Conservation (phyloP, 2,888 invertebrate genomes). For the Idaea aversata region DNA sequence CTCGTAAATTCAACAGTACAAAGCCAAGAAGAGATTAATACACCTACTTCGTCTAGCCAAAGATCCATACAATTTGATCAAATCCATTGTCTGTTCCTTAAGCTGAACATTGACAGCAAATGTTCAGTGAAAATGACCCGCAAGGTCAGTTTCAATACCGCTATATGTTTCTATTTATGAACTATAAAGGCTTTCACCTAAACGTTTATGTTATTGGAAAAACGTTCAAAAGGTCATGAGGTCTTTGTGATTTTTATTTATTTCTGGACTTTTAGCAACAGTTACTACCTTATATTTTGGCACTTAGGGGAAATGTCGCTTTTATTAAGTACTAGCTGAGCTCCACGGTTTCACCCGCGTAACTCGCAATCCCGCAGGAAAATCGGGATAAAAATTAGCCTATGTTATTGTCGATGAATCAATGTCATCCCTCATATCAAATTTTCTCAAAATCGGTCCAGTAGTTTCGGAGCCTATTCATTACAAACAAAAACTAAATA, state of each 20-base stretch:
- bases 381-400: too few relatives aligned
- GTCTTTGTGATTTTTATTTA: not conserved
- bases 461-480: too few relatives aligned
- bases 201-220: constrained; percentile 61
- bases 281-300: not conserved
- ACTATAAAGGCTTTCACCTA: constrained; percentile 65
- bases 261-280: not conserved
- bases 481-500: too few relatives aligned
- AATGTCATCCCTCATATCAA: too few relatives aligned
- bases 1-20: not conserved
- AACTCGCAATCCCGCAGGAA: too few relatives aligned
- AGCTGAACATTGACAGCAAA: constrained; percentile 43
- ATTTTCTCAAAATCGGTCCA: too few relatives aligned
- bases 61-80: not conserved
- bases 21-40: not conserved
- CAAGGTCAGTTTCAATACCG: constrained; percentile 29
- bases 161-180: constrained; percentile 68
- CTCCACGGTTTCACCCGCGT: too few relatives aligned
- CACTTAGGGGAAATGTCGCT: not conserved
- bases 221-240: constrained; percentile 27
- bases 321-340: not conserved
- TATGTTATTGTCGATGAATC: too few relatives aligned
- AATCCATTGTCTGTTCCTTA: constrained; percentile 23
- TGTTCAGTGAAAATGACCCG: constrained; percentile 51
- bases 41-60: not conserved